These are phyloP conservation scores for Lycaon pictus DNA, from an alignment of 2,113 vertebrate genomes.

Conservation along the genomic window DNA sequence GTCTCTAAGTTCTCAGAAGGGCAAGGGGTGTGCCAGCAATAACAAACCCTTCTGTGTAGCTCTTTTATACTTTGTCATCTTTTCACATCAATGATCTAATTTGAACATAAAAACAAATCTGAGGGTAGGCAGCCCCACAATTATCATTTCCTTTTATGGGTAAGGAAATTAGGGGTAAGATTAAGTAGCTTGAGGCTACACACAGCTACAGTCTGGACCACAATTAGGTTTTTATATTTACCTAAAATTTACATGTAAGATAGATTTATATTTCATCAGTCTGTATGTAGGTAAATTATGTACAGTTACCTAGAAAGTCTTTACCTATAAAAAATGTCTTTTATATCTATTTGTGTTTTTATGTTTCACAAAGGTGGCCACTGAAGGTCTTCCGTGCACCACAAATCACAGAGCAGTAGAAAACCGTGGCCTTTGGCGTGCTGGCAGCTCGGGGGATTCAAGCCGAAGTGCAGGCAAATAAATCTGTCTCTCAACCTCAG, in stretches of 20 bases:
- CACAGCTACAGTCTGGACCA: neutral
- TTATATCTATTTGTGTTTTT: neutral
- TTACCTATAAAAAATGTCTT: neutral
- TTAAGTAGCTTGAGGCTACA: neutral
- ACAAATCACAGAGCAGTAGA: neutral
- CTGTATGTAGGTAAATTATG: neutral
- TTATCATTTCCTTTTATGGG: neutral
- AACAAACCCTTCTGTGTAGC: neutral
- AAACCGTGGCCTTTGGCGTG: accelerated
- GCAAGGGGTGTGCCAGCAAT: neutral
- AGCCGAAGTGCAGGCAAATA: neutral
- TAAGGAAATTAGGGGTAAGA: neutral
- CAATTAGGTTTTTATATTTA: neutral
- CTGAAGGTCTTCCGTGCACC: neutral
- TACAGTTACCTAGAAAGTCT: neutral
- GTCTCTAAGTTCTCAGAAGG: neutral
- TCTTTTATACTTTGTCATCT: neutral
- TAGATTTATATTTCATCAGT: neutral
- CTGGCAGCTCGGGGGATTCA: neutral
- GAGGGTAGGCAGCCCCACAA: neutral
- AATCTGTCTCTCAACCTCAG: neutral
- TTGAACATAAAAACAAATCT: constrained; percentile 31
- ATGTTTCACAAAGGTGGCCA: neutral
- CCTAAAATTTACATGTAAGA: constrained; percentile 8
- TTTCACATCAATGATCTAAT: neutral